Base-by-base conservation (phyloP, 2,113 vertebrate genomes). In the Leptobrachium leishanense region DNA sequence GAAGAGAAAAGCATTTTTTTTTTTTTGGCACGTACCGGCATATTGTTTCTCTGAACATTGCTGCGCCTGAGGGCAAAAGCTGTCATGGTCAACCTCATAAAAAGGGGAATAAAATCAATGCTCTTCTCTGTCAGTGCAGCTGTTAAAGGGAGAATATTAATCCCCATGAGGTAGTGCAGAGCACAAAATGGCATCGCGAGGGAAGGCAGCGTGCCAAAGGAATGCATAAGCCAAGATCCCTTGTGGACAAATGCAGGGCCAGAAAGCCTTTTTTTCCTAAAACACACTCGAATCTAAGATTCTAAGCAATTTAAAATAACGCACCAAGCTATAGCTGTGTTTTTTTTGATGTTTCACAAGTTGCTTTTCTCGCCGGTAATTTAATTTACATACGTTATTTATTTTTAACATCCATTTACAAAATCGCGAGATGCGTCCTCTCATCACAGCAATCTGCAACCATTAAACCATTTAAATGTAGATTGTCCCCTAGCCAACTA, bases 1-100 rank as follows among this genome's bases (percentile, higher is more conserved):
- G 72, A 81, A 59, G 77, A 62, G 65, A 41, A 68, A 74, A 63
- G 42, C 65, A 53, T 69, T 78, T 68, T 31, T 31, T 31, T 68
- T 31, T 31, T 69, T 74, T 81, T 81, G 78, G 71, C 78, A 74
- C 53, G 62, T n/a, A 20, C 20, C 41, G 64, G 65, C 64, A 81
- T 74, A 81, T 81, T 81, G 78, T 74, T 81, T 74, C 78, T 74
- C 68, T 81, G 71, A 68, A 81, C 72, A 81, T 74, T 81, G 67
- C 64, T 50, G 42, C 63, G 72, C 78, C 73, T 71, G 40, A 81
- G 78, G 78, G 71, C 72, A 74, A 68, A 74, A 81, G 78, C 78
- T 81, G 78, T 74, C 78, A 81, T 63, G 78, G 77, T 74, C 71
- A 81, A 74, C 72, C 72, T 81, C 78, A 81, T 81, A 81, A 81